A percentile compares a stretch with the other conserved stretches of the same genome.
Evolutionary conservation across 2,797 vertebrate genomes (phyloP).

Genomic region (Eleutherodactylus coqui): DNA sequence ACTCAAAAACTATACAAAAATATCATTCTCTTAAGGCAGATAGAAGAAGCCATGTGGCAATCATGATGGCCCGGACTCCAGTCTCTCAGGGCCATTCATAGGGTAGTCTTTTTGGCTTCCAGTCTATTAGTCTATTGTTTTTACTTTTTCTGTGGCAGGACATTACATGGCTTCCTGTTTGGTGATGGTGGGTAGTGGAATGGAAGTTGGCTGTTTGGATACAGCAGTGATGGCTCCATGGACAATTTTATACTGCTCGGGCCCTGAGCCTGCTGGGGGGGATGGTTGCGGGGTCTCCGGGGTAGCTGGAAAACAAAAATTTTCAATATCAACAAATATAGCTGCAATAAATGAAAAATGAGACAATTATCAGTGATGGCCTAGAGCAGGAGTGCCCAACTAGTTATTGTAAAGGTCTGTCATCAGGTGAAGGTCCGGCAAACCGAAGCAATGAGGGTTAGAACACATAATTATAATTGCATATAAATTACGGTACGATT

Average conservation of each 20-base stretch:
- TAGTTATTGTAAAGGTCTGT: too few species aligned
- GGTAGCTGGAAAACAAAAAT: constrained; percentile 82
- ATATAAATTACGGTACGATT: too few species aligned
- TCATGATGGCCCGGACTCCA: background rate
- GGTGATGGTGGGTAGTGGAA: constrained; percentile 91
- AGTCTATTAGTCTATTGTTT: constrained; percentile 15
- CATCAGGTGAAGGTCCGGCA: too few species aligned
- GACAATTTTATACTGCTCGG: constrained; percentile 95
- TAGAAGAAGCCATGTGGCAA: background rate
- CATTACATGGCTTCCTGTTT: constrained; percentile 91
- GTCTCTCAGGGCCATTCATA: background rate
- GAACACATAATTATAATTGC: too few species aligned
- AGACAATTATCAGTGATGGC: background rate
- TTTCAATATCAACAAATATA: background rate
- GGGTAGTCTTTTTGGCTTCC: background rate
- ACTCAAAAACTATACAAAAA: constrained; percentile 32
- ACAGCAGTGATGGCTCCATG: constrained; percentile 90
- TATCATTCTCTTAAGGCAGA: constrained; percentile 24
- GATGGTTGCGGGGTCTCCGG: constrained; percentile 98
- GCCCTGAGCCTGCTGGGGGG: constrained; percentile 88
- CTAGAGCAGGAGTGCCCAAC: too few species aligned
- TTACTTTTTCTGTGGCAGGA: background rate
- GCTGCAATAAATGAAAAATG: background rate
- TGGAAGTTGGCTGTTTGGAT: constrained; percentile 90
- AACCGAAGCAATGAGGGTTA: too few species aligned